A percentile compares a stretch with the other conserved stretches of the same genome.
phyloP scores from a whole-genome alignment of 2,113 vertebrate species.

The Catharus bicknelli region DNA sequence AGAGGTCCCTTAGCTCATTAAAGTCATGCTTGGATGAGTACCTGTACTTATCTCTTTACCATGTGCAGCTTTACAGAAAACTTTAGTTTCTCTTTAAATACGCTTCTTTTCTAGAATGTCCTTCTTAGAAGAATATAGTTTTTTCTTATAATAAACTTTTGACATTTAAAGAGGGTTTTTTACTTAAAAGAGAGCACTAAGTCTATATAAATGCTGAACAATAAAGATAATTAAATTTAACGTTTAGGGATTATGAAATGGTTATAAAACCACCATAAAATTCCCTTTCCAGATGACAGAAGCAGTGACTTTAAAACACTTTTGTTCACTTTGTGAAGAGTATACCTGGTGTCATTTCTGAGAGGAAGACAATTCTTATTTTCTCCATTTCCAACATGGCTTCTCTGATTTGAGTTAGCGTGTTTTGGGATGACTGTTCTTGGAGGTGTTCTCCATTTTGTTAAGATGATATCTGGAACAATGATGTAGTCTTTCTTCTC shows the following conservation, averaged over 20 bases:
- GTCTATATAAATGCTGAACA: neutral
- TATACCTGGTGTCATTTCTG: neutral
- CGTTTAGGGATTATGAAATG: neutral
- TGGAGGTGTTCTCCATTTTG: neutral
- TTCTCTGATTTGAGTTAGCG: neutral
- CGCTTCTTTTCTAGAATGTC: neutral
- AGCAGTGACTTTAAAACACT: neutral
- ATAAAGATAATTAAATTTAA: neutral
- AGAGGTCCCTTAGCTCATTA: neutral
- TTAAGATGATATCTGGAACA: neutral
- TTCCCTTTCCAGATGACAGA: neutral
- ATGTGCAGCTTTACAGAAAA: neutral
- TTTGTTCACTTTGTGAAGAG: neutral
- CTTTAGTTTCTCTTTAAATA: neutral
- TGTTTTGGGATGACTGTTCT: neutral
- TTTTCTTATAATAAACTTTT: neutral
- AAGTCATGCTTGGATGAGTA: neutral
- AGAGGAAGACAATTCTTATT: neutral
- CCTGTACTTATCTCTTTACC: neutral
- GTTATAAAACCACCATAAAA: neutral
- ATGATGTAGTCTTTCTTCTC: neutral
- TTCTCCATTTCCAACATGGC: neutral
- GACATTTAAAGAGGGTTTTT: neutral
- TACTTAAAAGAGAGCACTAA: neutral
- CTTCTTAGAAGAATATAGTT: neutral